These are phyloP conservation scores for Drosophila atroscutellata DNA, from an alignment of 2,888 invertebrate genomes.

Conservation along the genomic window DNA sequence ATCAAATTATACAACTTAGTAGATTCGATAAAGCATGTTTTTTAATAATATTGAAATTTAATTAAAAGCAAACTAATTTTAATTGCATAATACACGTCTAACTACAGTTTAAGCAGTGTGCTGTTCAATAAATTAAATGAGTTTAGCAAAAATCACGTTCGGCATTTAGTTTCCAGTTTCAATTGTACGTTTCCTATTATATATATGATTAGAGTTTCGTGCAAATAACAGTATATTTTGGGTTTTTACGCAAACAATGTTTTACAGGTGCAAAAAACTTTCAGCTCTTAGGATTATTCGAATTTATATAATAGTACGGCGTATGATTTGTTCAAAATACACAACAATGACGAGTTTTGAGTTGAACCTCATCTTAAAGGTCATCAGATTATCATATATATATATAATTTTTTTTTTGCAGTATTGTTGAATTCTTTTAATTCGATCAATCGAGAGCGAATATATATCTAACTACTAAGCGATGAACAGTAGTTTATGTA, in stretches of 20 bases:
- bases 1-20: conserved; percentile 11
- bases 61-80: conserved; percentile 61
- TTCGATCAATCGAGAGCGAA: conserved; percentile 47
- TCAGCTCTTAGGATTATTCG: conserved; percentile 69
- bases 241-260: conserved; percentile 39
- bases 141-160: conserved; percentile 58
- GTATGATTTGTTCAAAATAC: conserved; percentile 32
- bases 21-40: conserved; percentile 12
- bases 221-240: conserved; percentile 50
- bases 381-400: conserved; percentile 21
- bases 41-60: conserved; percentile 47
- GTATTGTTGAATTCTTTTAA: conserved; percentile 49
- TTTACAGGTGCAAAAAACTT: conserved; percentile 62
- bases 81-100: conserved; percentile 62
- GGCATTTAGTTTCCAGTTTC: conserved; percentile 16
- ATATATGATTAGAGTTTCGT: conserved; percentile 48
- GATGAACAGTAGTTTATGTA: conserved; percentile 45
- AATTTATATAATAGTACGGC: conserved; percentile 36
- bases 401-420: conserved; percentile 23
- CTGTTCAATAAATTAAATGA: conserved; percentile 64
- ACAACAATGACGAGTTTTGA: conserved; percentile 30
- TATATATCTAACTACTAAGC: conserved; percentile 61
- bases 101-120: conserved; percentile 57
- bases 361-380: conserved; percentile 21
- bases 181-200: conserved; percentile 36